A percentile compares a stretch with the other conserved stretches of the same genome.
phyloP scores from a whole-genome alignment of 2,113 vertebrate species.

The Malurus melanocephalus region DNA sequence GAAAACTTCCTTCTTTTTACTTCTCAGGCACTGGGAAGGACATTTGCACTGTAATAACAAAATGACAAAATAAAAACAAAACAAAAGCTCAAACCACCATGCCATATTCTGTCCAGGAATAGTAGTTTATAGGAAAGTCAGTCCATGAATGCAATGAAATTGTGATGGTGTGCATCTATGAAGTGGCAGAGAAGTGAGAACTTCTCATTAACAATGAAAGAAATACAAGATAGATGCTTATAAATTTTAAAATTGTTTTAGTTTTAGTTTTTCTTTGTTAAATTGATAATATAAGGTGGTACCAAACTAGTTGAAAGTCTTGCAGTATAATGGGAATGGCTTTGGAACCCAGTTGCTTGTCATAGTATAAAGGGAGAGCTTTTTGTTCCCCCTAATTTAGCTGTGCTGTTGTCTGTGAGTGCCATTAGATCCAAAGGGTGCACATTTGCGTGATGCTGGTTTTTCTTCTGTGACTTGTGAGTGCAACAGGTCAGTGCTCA shows the following conservation, averaged over 20 bases:
- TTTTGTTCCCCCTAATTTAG: conserved; percentile 1
- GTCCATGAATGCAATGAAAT: not conserved
- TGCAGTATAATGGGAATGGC: not conserved
- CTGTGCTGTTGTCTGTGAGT: not conserved
- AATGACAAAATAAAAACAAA: not conserved
- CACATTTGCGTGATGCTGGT: not conserved
- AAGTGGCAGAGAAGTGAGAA: not conserved
- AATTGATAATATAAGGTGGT: not conserved
- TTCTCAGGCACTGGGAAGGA: not conserved
- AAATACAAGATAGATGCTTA: not conserved
- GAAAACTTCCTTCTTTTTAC: not conserved
- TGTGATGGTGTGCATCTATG: not conserved
- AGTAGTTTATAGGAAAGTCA: not conserved
- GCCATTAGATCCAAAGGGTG: not conserved
- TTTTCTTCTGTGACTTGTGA: not conserved
- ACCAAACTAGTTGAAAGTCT: not conserved
- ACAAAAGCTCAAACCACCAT: not conserved
- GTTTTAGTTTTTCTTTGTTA: not conserved
- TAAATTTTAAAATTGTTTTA: not conserved
- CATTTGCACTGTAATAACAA: not conserved
- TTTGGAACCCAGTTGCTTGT: not conserved
- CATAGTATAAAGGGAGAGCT: not conserved
- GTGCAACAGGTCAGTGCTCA: not conserved
- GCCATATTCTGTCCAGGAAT: not conserved
- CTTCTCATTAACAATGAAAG: not conserved